Evolutionary conservation across 2,797 vertebrate genomes (phyloP).

Genomic region (Masticophis lateralis): DNA sequence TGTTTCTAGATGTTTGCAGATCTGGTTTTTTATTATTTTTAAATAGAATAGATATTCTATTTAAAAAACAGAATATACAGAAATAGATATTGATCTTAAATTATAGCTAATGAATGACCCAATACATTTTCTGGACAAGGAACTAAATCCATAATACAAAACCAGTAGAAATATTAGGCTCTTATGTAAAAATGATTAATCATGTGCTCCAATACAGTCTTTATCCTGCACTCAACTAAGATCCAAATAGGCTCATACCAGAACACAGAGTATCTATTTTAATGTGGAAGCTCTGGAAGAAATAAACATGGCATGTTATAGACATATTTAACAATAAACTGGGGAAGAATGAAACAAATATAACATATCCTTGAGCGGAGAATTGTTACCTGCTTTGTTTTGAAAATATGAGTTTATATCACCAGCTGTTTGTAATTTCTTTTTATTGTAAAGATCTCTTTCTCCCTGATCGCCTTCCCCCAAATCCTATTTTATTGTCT

Average conservation of each 20-base stretch:
- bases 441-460: background rate
- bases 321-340: background rate
- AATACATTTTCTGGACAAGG: background rate
- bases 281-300: background rate
- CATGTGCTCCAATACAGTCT: background rate
- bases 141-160: background rate
- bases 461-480: background rate
- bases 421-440: background rate
- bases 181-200: background rate
- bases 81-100: background rate
- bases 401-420: background rate
- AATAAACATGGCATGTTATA: background rate
- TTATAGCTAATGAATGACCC: background rate
- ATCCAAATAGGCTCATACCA: background rate
- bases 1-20: too few species aligned
- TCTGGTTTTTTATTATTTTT: too few species aligned
- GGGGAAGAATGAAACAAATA: background rate
- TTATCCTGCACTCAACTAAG: background rate
- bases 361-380: background rate
- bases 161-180: background rate
- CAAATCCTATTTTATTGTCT: background rate
- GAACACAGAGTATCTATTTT: background rate
- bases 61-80: too few species aligned
- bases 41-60: background rate
- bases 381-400: background rate